Base-by-base conservation (phyloP, 2,797 vertebrate species). In the Phylloscopus collybita region DNA sequence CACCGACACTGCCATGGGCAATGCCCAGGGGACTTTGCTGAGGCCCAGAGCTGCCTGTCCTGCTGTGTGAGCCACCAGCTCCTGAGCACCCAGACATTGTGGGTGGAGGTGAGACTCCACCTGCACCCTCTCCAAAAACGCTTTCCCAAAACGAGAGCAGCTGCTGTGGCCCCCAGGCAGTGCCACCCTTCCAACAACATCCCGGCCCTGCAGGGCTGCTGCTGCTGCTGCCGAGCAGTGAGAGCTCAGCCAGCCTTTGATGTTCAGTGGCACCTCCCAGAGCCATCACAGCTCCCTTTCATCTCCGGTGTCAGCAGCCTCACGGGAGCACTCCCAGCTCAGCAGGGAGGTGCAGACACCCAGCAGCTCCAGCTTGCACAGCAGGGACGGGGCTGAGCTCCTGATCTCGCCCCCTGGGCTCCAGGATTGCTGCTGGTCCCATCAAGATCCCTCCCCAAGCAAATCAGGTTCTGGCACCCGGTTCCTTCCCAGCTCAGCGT, bases 371-470 rank as follows among this genome's bases (percentile, higher is more conserved):
- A 22, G 36, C 2, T 25, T 22, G 9, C 9, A 1, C 38, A 7
- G 38, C 45, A 60, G 29, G 29, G 73, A n/a, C 16, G 50, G 32
- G 17, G 12, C n/a, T 1, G 5, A 82, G 64, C 26, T 62, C 60
- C 44, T 0, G 0, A 3, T 4, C 12, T 29, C 30, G 18, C 3
- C 6, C 1, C 5, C 12, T 16, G 50, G 18, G 11, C 61, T 75
- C 40, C 47, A n/a, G 42, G 12, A 29, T 16, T 36, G n/a, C 20
- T 88, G 62, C 57, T 80, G 11, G 16, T 15, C 51, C 71, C 70
- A 10, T 0, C 3, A 26, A 32, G 7, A 13, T 12, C 3, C 10
- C 5, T 26, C 54, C 26, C 32, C 4, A 1, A 12, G 8, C 3
- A 65, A 57, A 36, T 9, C 30, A 11, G 50, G 20, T 20, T 23